Base-by-base conservation (phyloP, 2,888 invertebrate genomes). In the Escarpia spicata region DNA sequence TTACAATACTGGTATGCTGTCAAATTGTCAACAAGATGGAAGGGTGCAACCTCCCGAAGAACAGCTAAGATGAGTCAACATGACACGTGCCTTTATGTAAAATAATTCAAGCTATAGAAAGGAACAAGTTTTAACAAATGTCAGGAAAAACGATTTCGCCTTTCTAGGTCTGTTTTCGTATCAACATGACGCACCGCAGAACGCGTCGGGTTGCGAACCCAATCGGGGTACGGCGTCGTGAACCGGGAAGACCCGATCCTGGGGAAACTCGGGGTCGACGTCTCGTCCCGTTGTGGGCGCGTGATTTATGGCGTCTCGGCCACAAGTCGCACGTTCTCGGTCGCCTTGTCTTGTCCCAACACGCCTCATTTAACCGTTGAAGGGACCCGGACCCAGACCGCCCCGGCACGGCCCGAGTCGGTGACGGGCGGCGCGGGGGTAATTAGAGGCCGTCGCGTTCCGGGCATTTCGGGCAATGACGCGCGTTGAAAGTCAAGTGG, bases 251-350 rank as follows among this genome's bases (percentile, higher is more conserved):
- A 75, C 75, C 75, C 75, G 26, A 75, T 75, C 75, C 75, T 6
- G 75, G 75, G 75, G 75, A 75, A 75, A 19, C 75, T 4, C 19
- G 6, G 75, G n/a, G 75, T 75, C 6, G 75, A 75, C 75, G 75
- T 19, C 75, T 26, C 52, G 26, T 75, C 75, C 75, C 75, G 75
- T 75, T n/a, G n/a, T 26, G 75, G 6, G 26, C 26, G 26, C 75
- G 75, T 75, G 75, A 75, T 75, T 75, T 75, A 75, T 75, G 75
- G n/a, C n/a, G 19, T 26, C 75, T n/a, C 4, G 19, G 75, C 26
- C 75, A 75, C 75, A 75, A 75, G 75, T 75, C 75, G 75, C 75
- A 75, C 75, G 75, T 75, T 75, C 75, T 26, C 26, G 75, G 75
- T 26, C 75, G 75, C 75, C 75, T 26, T 75, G 75, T 75, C 75